These are phyloP conservation scores for Chiloscyllium punctatum DNA, from an alignment of 2,797 vertebrate species.

Conservation along the genomic window DNA sequence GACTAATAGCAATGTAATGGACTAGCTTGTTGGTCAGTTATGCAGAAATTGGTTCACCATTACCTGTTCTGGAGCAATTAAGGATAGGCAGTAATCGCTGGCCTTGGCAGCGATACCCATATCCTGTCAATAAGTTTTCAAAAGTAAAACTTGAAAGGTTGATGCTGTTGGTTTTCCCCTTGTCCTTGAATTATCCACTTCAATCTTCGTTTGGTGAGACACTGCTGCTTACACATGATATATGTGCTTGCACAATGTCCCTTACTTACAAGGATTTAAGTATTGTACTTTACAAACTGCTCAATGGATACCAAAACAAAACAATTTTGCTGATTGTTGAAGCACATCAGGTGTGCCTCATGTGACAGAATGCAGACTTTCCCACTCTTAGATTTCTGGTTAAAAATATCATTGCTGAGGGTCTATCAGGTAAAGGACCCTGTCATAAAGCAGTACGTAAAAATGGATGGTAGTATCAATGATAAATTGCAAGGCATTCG, in stretches of 20 bases:
- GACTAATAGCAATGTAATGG: too few relatives aligned
- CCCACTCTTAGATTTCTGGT: not conserved
- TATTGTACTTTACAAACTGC: not conserved
- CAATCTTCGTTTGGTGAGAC: not conserved
- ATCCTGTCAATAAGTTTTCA: too few relatives aligned
- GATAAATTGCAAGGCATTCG: not conserved
- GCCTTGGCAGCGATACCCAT: too few relatives aligned
- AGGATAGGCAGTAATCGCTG: too few relatives aligned
- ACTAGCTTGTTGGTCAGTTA: too few relatives aligned
- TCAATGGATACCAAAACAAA: not conserved
- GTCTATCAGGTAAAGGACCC: not conserved
- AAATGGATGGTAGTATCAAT: not conserved
- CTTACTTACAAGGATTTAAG: not conserved
- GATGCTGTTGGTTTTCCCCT: not conserved
- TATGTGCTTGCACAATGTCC: too few relatives aligned
- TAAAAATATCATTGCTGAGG: not conserved
- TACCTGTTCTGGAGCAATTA: too few relatives aligned
- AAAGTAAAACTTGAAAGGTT: not conserved
- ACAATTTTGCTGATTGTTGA: not conserved
- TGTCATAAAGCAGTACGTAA: not conserved
- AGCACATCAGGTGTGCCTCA: not conserved
- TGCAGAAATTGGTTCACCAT: too few relatives aligned
- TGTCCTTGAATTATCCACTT: not conserved
- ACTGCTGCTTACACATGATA: too few relatives aligned
- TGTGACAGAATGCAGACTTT: too few relatives aligned